phyloP scores from a whole-genome alignment of 2,113 vertebrate genomes.

The Triplophysa tibetana region DNA sequence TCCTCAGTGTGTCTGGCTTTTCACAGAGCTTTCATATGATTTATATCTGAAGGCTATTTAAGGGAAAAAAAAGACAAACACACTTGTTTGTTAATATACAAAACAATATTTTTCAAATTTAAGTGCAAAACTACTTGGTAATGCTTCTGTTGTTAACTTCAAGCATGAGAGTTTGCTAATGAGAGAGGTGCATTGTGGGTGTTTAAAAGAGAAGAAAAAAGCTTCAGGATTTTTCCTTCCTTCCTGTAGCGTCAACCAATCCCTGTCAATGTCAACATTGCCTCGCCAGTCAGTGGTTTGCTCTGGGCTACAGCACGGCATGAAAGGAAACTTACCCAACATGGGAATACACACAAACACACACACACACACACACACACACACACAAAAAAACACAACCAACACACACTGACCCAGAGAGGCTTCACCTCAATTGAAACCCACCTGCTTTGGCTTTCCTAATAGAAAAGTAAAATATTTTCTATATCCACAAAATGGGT shows the following conservation, averaged over 20 bases:
- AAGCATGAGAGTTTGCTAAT: background rate
- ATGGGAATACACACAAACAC: constrained; percentile 40
- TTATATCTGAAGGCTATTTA: constrained; percentile 32
- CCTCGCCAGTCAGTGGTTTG: constrained; percentile 38
- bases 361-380: constrained; percentile 42
- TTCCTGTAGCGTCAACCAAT: constrained; percentile 30
- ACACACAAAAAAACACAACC: constrained; percentile 35
- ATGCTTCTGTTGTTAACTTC: background rate
- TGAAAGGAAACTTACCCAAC: constrained; percentile 39
- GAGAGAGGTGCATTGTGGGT: constrained; percentile 15
- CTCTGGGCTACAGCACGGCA: constrained; percentile 41
- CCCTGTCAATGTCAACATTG: constrained; percentile 55
- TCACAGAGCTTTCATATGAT: constrained; percentile 51
- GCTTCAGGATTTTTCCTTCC: constrained; percentile 19
- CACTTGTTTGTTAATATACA: background rate
- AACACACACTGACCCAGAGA: constrained; percentile 20
- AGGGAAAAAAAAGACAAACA: constrained; percentile 7
- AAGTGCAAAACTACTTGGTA: background rate
- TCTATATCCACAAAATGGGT: background rate
- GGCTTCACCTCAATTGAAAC: constrained; percentile 34
- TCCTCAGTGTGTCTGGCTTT: constrained; percentile 52
- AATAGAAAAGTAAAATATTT: constrained; percentile 23
- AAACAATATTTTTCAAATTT: too few relatives aligned
- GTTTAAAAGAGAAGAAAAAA: constrained; percentile 9
- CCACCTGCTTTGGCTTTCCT: background rate